Evolutionary conservation across 2,113 vertebrate genomes (phyloP), one percentile per base, ranked within the genome.

Genomic region (Tiliqua scincoides): DNA sequence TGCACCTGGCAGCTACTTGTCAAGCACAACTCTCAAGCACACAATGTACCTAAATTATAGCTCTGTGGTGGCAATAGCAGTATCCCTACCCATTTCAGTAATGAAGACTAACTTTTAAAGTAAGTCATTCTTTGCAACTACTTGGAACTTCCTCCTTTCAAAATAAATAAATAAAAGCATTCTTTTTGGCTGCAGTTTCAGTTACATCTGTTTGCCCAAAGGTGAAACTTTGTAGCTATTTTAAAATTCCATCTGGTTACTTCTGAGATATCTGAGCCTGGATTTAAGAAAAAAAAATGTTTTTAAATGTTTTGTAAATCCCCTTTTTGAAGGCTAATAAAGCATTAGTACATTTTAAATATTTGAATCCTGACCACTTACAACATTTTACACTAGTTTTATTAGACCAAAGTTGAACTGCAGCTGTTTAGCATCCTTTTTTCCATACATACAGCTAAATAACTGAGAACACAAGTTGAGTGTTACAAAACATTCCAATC

Each of bases 41-140:
- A 88, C 86, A 88, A 93, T 91, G 84, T 37, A 90, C 89, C 89
- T 79, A 81, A 17, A 75, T 40, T 59, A 48, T 79, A 90, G 89
- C n/a, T 85, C 62, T 91, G 79, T 84, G 71, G 37, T 76, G 85
- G 52, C 43, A 91, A 63, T 12, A 70, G 32, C 79, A 48, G 43
- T 48, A 90, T 87, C 79, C 84, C 62, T 12, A 20, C 32, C 68
- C 20, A 71, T 72, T 61, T 90, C 43, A 67, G 57, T 89, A 89
- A 86, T 68, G 67, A 85, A 62, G 88, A 87, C 82, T 83, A 87
- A 78, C 40, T 88, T 91, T 73, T 62, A 61, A 77, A 76, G 82
- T 73, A 0, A 91, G 52, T 68, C 75, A 86, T 23, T 77, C 78
- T 10, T 8, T 65, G 25, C 25, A 27, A 68, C 9, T 8, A 12